phyloP scores from a whole-genome alignment of 2,888 invertebrate genomes.

The Eupeodes luniger region DNA sequence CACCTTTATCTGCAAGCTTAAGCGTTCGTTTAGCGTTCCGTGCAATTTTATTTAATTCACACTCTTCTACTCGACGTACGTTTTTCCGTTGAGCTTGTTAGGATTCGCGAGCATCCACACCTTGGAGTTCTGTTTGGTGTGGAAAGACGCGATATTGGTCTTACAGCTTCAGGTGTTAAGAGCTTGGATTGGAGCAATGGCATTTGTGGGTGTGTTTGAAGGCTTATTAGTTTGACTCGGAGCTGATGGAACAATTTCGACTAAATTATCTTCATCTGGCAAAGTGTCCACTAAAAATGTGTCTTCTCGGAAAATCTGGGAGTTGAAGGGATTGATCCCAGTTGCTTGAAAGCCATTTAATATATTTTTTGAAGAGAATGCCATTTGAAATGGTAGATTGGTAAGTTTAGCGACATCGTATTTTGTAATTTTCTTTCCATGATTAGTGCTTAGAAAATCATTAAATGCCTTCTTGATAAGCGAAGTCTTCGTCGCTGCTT shows the following conservation, averaged over 20 bases:
- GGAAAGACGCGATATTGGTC: background rate
- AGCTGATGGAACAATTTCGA: too few species aligned
- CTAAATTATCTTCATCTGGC: background rate
- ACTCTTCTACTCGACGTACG: too few species aligned
- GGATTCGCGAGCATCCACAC: background rate
- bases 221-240: too few species aligned
- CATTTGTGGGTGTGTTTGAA: too few species aligned
- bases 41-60: too few species aligned
- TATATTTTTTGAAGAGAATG: conserved; percentile 22
- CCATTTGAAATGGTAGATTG: background rate
- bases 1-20: too few species aligned
- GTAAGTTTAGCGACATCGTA: background rate
- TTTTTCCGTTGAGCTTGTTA: background rate
- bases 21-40: too few species aligned
- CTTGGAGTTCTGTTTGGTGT: background rate
- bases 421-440: background rate
- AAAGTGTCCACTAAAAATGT: background rate
- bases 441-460: conserved; percentile 4
- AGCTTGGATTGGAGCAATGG: too few species aligned
- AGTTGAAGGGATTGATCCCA: conserved; percentile 18
- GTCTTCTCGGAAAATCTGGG: background rate
- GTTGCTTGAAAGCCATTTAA: conserved; percentile 17
- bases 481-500: background rate
- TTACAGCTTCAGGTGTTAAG: too few species aligned
- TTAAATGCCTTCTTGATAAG: conserved; percentile 4